phyloP scores from a whole-genome alignment of 2,113 vertebrate species.

The Lophochroa leadbeateri region DNA sequence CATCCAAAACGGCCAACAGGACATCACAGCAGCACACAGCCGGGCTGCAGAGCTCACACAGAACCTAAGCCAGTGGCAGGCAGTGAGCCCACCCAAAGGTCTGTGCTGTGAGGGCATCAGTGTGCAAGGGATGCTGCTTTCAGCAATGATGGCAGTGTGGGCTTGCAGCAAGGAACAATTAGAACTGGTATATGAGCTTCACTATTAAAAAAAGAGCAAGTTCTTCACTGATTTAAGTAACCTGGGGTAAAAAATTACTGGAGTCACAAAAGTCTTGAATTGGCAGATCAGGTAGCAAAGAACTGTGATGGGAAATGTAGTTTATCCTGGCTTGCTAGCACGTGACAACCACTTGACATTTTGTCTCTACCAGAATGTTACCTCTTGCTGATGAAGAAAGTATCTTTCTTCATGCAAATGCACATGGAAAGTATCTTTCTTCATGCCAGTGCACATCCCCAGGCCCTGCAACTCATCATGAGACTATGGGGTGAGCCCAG shows the following conservation, averaged over 20 bases:
- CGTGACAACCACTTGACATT: neutral
- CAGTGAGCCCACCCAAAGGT: neutral
- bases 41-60: neutral
- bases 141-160: neutral
- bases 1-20: neutral
- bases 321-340: neutral
- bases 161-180: neutral
- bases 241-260: neutral
- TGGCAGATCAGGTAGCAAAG: neutral
- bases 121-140: neutral
- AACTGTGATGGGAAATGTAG: neutral
- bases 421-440: neutral
- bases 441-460: neutral
- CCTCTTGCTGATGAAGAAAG: conserved; percentile 12
- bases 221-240: neutral
- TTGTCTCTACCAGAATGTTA: neutral
- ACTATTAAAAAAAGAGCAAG: neutral
- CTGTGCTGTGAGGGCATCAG: neutral
- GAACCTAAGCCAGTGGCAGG: neutral
- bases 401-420: neutral
- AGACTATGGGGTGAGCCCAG: neutral
- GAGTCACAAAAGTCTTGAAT: neutral
- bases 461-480: neutral
- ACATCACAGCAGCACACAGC: neutral
- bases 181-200: neutral